These are phyloP conservation scores for Rhadinocentrus ornatus DNA, from an alignment of 2,797 vertebrate genomes.

Conservation along the genomic window DNA sequence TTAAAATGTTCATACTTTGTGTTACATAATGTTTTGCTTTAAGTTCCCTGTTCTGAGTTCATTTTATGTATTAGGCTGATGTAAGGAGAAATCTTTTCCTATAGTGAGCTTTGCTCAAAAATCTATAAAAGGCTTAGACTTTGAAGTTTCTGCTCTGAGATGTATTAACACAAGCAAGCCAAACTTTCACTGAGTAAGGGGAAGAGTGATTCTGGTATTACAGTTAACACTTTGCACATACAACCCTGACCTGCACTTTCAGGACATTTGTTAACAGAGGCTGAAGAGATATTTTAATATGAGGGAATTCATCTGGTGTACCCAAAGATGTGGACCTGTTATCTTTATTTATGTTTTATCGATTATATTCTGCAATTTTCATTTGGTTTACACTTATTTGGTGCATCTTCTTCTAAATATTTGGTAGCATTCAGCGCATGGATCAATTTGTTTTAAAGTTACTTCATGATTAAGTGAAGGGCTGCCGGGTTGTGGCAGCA, in stretches of 20 bases:
- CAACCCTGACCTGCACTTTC: slow-evolving; percentile 46
- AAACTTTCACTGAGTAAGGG: neutral
- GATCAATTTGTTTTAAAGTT: slow-evolving; percentile 16
- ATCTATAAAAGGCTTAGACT: neutral
- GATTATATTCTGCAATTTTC: slow-evolving; percentile 12
- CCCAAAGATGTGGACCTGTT: slow-evolving; percentile 54
- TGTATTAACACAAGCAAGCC: neutral
- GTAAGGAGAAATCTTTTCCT: neutral
- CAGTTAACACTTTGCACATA: neutral
- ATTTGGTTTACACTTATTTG: slow-evolving; percentile 19
- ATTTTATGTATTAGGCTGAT: neutral
- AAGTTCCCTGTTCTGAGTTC: neutral
- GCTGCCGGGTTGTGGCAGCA: slow-evolving; percentile 16
- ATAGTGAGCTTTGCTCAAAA: neutral
- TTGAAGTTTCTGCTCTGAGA: neutral
- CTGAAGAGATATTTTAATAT: slow-evolving; percentile 35
- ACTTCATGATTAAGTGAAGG: slow-evolving; percentile 29
- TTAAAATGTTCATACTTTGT: neutral
- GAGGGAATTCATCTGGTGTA: slow-evolving; percentile 56
- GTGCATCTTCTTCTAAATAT: slow-evolving; percentile 19
- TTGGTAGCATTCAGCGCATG: slow-evolving; percentile 41
- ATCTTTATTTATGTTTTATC: slow-evolving; percentile 20
- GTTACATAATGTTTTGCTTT: neutral
- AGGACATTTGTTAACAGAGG: slow-evolving; percentile 22
- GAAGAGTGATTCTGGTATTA: neutral